Evolutionary conservation across 2,797 vertebrate species (phyloP), one percentile per base, ranked within the genome.

Genomic region (Gadopsis marmoratus): DNA sequence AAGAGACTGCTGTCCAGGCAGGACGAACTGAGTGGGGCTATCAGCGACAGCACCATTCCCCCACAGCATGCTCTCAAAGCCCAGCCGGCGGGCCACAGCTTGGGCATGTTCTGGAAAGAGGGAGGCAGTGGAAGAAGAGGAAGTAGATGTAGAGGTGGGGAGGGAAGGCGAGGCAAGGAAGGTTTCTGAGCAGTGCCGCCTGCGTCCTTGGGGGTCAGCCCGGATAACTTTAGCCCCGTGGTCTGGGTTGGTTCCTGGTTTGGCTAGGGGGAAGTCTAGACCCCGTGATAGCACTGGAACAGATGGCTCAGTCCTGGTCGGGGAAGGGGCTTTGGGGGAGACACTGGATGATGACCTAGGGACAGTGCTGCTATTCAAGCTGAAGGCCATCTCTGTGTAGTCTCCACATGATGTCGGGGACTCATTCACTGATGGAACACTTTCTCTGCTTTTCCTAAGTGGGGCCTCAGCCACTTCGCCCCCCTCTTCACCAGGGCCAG

Each of bases 101-200:
- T 94, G 95, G 56, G 93, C 70, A 14, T 95, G 95, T 61, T 96
- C 95, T 21, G 95, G 94, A 76, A 95, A 96, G 26, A 95, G 93
- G 37, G 94, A 94, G 76, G 90, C 92, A n/a, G 93, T 89, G 26
- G 95, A 93, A 31, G 90, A 90, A 39, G 92, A 89, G 53, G 93
- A 92, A 16, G 91, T 86, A 16, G 92, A 82, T 31, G 88, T 79
- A 74, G 94, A 78, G 33, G 92, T 79, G 45, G 89, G 78, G 45
- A 92, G 84, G 58, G 91, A 89, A 2, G 95, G 86, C 2, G 93
- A 67, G 3, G 93, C 83, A 4, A 95, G 86, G 79, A 96, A 96
- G 2, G 95, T 95, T 91, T 96, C 96, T 0, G 96, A 95, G 84
- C 94, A 94, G 85, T 94, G 95, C 3, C 95, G 88, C 14, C 94